phyloP scores from a whole-genome alignment of 2,113 vertebrate species.

The Ammodytes marinus region DNA sequence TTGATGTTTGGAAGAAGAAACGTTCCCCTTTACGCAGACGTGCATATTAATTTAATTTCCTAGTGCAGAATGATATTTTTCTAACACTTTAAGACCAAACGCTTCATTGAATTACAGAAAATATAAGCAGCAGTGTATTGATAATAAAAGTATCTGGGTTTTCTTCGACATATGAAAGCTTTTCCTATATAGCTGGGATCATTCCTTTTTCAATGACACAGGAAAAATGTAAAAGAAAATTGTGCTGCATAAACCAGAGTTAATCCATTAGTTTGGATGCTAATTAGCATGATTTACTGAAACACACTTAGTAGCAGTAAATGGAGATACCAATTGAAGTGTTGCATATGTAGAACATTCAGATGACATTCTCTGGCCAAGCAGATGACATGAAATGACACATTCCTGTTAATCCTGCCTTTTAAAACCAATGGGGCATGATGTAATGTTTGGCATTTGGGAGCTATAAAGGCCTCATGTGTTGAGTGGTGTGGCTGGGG shows the following conservation, averaged over 20 bases:
- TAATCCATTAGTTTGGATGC: not conserved
- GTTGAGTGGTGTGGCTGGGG: conserved; percentile 2
- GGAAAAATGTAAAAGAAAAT: not conserved
- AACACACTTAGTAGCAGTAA: not conserved
- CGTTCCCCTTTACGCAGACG: too few species aligned
- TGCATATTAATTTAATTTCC: too few species aligned
- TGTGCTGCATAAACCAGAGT: not conserved
- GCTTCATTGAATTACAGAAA: not conserved
- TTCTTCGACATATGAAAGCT: not conserved
- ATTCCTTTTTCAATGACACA: conserved; percentile 6
- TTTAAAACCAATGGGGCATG: conserved; percentile 60
- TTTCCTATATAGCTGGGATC: not conserved
- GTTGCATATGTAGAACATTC: not conserved
- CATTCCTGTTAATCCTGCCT: conserved; percentile 41
- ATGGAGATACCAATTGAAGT: not conserved
- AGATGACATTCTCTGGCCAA: conserved; percentile 1
- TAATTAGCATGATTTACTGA: conserved; percentile 35
- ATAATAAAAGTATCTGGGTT: not conserved
- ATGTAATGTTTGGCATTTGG: conserved; percentile 70
- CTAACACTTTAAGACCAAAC: not conserved
- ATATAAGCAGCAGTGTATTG: not conserved
- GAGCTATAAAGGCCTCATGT: conserved; percentile 41
- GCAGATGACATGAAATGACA: conserved; percentile 9
- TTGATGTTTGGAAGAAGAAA: too few species aligned
- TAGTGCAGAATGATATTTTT: not conserved